These are phyloP conservation scores for Hypolimnas misippus DNA, from an alignment of 2,888 invertebrate genomes.

Conservation along the genomic window DNA sequence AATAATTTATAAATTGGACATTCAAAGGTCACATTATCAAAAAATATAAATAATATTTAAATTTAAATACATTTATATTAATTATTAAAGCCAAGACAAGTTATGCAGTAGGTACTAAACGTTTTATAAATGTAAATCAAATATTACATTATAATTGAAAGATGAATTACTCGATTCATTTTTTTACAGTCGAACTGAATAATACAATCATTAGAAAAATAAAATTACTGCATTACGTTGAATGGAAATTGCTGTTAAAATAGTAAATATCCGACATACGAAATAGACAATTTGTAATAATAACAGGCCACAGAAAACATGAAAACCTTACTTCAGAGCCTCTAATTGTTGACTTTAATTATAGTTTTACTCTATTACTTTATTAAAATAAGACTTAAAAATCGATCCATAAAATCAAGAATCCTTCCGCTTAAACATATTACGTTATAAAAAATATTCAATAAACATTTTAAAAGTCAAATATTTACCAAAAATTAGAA, in stretches of 20 bases:
- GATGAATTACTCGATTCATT: no score
- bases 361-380: background rate
- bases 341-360: background rate
- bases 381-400: background rate
- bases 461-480: conserved; percentile 1
- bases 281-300: background rate
- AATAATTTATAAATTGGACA: no score
- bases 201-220: no score
- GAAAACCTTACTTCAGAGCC: background rate
- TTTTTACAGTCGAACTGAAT: no score
- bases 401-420: background rate
- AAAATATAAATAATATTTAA: no score
- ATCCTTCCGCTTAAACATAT: no score
- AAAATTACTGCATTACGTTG: background rate
- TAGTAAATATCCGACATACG: background rate
- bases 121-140: no score
- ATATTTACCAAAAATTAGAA: background rate
- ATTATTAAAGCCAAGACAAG: no score
- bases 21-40: background rate
- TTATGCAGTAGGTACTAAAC: no score
- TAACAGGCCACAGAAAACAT: background rate
- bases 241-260: background rate
- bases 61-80: no score
- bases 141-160: no score
- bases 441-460: background rate